phyloP scores from a whole-genome alignment of 2,797 vertebrate genomes.

The Choloepus didactylus region DNA sequence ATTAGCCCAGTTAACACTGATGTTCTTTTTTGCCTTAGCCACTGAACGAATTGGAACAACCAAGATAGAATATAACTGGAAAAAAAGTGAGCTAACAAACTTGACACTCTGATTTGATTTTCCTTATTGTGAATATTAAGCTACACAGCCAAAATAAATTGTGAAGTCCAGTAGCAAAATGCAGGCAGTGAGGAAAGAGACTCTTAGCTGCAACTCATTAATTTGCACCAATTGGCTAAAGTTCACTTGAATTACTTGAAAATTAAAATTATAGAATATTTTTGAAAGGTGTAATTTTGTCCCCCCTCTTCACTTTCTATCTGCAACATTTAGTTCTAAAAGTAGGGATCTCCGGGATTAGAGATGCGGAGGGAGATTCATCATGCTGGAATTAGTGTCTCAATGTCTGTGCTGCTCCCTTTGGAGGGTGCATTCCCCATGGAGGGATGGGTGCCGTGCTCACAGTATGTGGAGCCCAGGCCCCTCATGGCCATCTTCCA shows the following conservation, averaged over 20 bases:
- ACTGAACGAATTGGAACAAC: background rate
- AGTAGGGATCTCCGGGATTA: background rate
- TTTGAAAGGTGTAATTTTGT: background rate
- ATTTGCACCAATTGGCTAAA: background rate
- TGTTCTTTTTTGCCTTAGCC: conserved; percentile 9
- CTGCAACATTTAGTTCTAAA: background rate
- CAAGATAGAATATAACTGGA: conserved; percentile 57
- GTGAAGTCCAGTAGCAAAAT: background rate
- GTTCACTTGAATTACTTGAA: background rate
- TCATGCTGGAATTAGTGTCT: fast-evolving
- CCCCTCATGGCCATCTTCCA: background rate
- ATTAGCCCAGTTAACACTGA: background rate
- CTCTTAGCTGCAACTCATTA: background rate
- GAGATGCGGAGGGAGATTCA: background rate
- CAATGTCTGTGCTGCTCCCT: background rate
- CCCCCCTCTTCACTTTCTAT: background rate
- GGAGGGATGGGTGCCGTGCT: background rate
- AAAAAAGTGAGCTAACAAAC: conserved; percentile 60
- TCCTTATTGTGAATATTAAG: background rate
- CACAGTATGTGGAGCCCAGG: background rate
- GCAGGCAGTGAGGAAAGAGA: background rate
- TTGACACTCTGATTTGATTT: background rate
- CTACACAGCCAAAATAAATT: background rate
- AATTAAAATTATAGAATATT: conserved; percentile 15
- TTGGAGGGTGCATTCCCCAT: background rate